These are phyloP conservation scores for Machaerirhynchus nigripectus DNA, from an alignment of 2,113 vertebrate species.

Conservation along the genomic window DNA sequence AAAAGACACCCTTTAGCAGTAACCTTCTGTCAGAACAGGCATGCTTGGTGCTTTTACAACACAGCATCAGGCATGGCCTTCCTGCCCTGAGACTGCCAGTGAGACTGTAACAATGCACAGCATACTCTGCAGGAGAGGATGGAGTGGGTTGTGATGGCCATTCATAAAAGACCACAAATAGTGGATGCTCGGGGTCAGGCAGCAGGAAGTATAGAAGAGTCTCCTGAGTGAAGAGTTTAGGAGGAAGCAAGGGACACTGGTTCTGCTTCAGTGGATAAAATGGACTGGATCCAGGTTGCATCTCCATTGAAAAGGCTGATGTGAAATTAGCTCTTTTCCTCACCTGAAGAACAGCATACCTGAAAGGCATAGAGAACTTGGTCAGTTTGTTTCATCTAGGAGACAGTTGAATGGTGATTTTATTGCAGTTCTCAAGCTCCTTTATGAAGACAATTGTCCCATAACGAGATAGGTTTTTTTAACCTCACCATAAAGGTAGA, in stretches of 20 bases:
- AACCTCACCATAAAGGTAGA: background rate
- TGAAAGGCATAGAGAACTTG: background rate
- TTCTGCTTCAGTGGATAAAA: background rate
- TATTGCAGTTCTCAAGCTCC: background rate
- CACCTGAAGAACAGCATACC: background rate
- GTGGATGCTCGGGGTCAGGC: background rate
- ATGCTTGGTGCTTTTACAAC: background rate
- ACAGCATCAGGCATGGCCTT: background rate
- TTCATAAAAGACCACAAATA: background rate
- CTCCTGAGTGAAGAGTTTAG: background rate
- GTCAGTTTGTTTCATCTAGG: background rate
- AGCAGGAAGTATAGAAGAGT: background rate
- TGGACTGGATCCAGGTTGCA: background rate
- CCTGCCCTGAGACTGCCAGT: background rate
- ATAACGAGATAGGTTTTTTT: background rate
- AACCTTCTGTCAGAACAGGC: background rate
- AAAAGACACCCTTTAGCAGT: background rate
- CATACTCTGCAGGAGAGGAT: background rate
- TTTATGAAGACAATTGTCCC: background rate
- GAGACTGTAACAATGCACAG: background rate
- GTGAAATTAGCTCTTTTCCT: background rate
- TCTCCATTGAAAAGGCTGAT: background rate
- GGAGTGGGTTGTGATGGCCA: background rate
- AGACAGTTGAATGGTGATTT: background rate
- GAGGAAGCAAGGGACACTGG: background rate